Evolutionary conservation across 2,113 vertebrate species (phyloP), one percentile per base, ranked within the genome.

Genomic region (Ammospiza nelsoni): DNA sequence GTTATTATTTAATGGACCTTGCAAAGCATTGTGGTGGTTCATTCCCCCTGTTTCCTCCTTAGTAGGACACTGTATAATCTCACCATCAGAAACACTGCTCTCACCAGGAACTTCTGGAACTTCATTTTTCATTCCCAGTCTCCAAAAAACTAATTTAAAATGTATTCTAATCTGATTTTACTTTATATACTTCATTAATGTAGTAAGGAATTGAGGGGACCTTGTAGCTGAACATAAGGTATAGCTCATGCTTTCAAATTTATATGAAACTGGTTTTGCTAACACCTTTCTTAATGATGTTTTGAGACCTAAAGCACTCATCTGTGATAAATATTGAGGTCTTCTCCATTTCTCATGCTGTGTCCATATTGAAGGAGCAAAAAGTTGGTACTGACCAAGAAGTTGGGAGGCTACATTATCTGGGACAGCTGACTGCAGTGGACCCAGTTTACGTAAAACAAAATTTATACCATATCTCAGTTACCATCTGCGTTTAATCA

Each of bases 331-430:
- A 29, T 16, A 54, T 17, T 1, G 6, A 68, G 15, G 7, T 2
- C 4, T 44, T 51, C 46, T 72, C 27, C 7, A 2, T 65, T 87
- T 63, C 37, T 52, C 13, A 20, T 31, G 19, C 6, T 74, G 7
- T 16, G 18, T 5, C 4, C 1, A 3, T 5, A 57, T 2, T 43
- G 51, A 69, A 24, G 15, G 7, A 65, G 10, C 18, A 69, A 84
- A 7, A 68, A 43, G 8, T 3, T 73, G 13, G 16, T 15, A 43
- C 16, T 63, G 19, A 27, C 2, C 7, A 68, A n/a, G 33, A 83
- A 57, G 15, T 0, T 35, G 24, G 25, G 3, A 74, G 11, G 13
- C 12, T 49, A 48, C 17, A 12, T 12, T 15, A n/a, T 5, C 14
- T 5, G 12, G 16, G 19, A 69, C 12, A 77, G 22, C 21, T 68